Evolutionary conservation across 2,113 vertebrate species (phyloP).

Genomic region (Bos javanicus): DNA sequence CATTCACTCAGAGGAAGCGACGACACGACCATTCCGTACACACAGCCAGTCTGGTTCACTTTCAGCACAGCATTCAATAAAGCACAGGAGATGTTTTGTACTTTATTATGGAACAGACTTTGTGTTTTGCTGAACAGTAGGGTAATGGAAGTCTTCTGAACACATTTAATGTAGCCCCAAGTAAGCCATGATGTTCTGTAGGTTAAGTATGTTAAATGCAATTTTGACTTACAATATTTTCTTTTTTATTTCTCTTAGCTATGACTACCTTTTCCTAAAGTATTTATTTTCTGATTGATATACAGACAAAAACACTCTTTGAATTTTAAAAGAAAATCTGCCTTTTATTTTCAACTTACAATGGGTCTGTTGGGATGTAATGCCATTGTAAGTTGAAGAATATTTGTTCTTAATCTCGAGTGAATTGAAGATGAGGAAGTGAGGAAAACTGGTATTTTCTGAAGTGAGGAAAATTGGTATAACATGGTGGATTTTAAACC

Average conservation of each 20-base stretch:
- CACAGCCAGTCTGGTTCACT: not conserved
- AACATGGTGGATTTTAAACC: not conserved
- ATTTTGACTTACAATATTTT: not conserved
- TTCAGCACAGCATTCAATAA: not conserved
- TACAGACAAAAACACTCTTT: slow-evolving; percentile 59
- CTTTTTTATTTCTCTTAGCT: slow-evolving; percentile 64
- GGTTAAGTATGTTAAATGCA: not conserved
- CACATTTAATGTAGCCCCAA: not conserved
- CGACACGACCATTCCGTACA: not conserved
- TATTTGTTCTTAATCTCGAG: not conserved
- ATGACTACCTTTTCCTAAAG: slow-evolving; percentile 71
- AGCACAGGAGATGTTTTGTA: not conserved
- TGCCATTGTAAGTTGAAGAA: not conserved
- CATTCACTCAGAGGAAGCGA: not conserved
- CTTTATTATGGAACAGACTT: not conserved
- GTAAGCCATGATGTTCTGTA: not conserved
- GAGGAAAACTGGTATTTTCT: not conserved
- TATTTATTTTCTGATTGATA: slow-evolving; percentile 49
- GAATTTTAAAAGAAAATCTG: slow-evolving; percentile 47
- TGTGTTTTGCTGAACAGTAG: not conserved
- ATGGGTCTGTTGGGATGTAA: not conserved
- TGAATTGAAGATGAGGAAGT: not conserved
- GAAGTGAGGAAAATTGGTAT: not conserved
- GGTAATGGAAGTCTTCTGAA: not conserved
- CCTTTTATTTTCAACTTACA: not conserved